Evolutionary conservation across 2,888 invertebrate genomes (phyloP), one percentile per base, ranked within the genome.

Genomic region (Melanophora roralis): DNA sequence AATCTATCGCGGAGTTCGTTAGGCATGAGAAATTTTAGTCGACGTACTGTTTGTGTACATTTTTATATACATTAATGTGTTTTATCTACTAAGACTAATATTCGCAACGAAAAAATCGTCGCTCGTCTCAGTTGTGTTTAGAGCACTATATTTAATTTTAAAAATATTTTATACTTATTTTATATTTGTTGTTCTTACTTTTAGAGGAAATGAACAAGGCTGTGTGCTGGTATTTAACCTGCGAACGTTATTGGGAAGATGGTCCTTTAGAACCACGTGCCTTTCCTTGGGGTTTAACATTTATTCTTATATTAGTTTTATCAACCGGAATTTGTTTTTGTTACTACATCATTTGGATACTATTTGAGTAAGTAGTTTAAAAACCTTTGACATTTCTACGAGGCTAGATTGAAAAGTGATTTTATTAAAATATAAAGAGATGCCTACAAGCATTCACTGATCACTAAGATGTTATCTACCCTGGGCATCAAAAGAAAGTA

Each of bases 211-310:
- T 97, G 90, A 96, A 96, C 89, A 93, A 95, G 86, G 95, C 95
- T 2, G 94, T 97, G 49, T 97, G 97, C 89, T 97, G 97, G 94
- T 97, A 96, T 90, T 91, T 97, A 86, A 96, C 96, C 82, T 97
- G 97, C 88, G 96, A 97, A 88, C 93, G 95, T 81, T 97, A 96
- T 90, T 97, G 97, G 96, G 96, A 97, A 89, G 96, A 96, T 89
- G 92, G 93, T 80, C 94, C 94, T 81, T 92, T 93, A 11, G 93
- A 94, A 82, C 92, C 94, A 60, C 92, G 95, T 84, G 93, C 93
- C 82, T 96, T 96, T 87, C 96, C 96, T 32, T 95, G 96, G 95
- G 95, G 95, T 59, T 91, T 93, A 43, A 91, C 93, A 67, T 93
- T 96, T 84, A 94, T 96, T 81, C 92, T 96, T 55, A 94, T 96